Conservation (phyloP, 1,140 invertebrate species). For the Parapsyche elsis region DNA sequence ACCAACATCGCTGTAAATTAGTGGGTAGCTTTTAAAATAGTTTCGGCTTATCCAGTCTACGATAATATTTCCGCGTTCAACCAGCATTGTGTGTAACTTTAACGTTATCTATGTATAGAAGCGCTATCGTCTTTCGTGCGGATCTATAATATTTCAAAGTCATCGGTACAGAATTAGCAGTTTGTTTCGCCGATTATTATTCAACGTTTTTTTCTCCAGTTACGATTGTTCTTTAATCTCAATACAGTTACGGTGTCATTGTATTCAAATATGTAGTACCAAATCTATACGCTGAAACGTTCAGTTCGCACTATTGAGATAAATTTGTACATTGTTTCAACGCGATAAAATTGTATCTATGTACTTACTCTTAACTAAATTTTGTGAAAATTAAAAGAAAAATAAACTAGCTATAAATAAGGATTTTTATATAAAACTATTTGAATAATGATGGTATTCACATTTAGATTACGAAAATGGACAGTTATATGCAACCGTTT, state of each 20-base stretch:
- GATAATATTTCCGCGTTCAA: too few relatives aligned
- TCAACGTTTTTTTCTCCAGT: neutral
- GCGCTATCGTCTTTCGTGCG: neutral
- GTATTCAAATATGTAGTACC: constrained; percentile 19
- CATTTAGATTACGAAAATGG: neutral
- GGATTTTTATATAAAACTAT: too few relatives aligned
- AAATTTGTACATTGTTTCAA: neutral
- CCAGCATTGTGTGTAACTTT: too few relatives aligned
- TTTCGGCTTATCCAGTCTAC: too few relatives aligned
- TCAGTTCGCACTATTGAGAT: neutral
- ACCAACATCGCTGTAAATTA: too few relatives aligned
- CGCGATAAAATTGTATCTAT: neutral
- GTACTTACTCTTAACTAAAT: neutral
- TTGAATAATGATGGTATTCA: too few relatives aligned
- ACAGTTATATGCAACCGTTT: neutral
- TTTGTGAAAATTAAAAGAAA: neutral
- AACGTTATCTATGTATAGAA: neutral
- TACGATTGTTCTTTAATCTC: constrained; percentile 5
- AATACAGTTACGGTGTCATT: constrained; percentile 21
- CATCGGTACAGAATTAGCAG: neutral
- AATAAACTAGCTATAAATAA: neutral
- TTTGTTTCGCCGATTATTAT: constrained; percentile 8
- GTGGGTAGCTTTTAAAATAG: too few relatives aligned
- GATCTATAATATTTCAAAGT: constrained; percentile 3
- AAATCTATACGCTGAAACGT: neutral